Evolutionary conservation across 35 echinoderm and acorn worm genomes (phyloP).

Genomic region (Chiridota heheva): DNA sequence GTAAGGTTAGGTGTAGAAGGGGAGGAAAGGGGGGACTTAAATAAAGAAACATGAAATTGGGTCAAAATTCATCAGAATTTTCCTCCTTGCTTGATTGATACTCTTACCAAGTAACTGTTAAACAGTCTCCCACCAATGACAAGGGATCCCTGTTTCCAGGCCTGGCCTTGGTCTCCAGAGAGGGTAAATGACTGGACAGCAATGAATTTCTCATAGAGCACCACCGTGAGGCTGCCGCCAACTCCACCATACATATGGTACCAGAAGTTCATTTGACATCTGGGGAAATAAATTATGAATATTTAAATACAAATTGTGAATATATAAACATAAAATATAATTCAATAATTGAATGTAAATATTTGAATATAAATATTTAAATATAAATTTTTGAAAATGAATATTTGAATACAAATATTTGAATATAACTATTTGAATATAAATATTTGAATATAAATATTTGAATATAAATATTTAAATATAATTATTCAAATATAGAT

Average conservation of each 20-base stretch:
- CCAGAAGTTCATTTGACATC: constrained; percentile 20
- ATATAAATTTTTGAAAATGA: no score
- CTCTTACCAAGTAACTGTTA: constrained; percentile 75
- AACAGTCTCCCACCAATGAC: constrained; percentile 57
- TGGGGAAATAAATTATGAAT: neutral
- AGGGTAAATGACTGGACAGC: constrained; percentile 26
- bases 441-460: neutral
- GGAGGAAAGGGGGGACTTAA: no score
- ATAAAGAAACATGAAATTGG: constrained; percentile 3
- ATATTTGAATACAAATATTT: no score
- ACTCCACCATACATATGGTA: constrained; percentile 40
- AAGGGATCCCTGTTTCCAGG: constrained; percentile 69
- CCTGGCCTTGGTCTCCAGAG: constrained; percentile 65
- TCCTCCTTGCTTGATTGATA: no score
- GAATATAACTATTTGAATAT: no score
- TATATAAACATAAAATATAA: constrained; percentile 36
- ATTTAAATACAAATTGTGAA: constrained; percentile 33
- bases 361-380: no score
- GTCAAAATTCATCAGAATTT: no score
- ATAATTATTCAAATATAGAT: neutral
- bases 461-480: neutral
- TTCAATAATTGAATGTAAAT: neutral
- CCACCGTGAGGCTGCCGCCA: constrained; percentile 56
- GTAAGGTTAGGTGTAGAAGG: no score
- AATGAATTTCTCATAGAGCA: constrained; percentile 67